Base-by-base conservation (phyloP, 2,888 invertebrate species). In the Physocephala rufipes region DNA sequence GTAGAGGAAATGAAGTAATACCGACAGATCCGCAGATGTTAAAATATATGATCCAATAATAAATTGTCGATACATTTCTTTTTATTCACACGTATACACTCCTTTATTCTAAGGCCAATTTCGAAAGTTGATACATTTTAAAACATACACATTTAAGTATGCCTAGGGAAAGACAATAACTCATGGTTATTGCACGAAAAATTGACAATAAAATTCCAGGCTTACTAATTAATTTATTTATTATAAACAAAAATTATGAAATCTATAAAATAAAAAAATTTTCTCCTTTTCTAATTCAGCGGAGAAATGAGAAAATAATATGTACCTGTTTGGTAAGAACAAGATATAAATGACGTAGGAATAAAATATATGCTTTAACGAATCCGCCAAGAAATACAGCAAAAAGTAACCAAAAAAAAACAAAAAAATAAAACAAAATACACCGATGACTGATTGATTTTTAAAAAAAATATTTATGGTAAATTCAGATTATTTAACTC, bases 31-130 rank as follows among this genome's bases (percentile, higher is more conserved):
- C 36, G 36, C 36, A 36, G 9, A 36, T 36, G 4, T 4, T 7
- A 36, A 36, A 7, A 36, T 36, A 9, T 7, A 36, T 36, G 36
- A 4, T 36, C 4, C 36, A 7, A 9, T 9, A 9, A 4, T 36
- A 4, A 36, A 36, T 36, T 49, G 49, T 49, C n/a, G 19, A 12
- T 49, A 49, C 15, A 15, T n/a, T 49, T 15, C 3, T 45, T 9
- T 49, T 15, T 49, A 49, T 49, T 49, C 49, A 49, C 49, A 49
- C n/a, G 49, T 3, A 62, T 69, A 63, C 72, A 69, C 62, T 71
- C 71, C 62, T 73, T 74, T 74, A 74, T 73, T 74, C n/a, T 71
- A 74, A 74, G 73, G 74, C 74, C 74, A 71, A 73, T 70, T 65
- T 72, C n/a, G 36, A 70, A 43, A 63, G 26, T 58, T 53, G 55